Base-by-base conservation (phyloP, 2,113 vertebrate genomes). In the Spea bombifrons region DNA sequence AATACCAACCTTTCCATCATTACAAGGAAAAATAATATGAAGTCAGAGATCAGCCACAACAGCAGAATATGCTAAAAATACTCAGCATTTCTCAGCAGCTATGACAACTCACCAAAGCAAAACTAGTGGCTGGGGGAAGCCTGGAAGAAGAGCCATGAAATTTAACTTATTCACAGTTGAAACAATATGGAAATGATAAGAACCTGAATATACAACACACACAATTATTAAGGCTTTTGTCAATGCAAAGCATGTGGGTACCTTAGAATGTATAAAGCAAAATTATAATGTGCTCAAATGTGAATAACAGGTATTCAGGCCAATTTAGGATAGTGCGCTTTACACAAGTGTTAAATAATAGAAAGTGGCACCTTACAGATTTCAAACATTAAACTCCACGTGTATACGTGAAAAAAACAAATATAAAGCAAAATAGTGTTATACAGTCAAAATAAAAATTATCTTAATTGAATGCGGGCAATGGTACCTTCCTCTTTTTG, bases 71-170 rank as follows among this genome's bases (percentile, higher is more conserved):
- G 71, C 78, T 74, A 80, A 74, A 74, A 80, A 80, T 80, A 80
- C 45, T 16, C 64, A 66, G 45, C 17, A 80, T 80, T 80, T 80
- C 71, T 80, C 71, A 69, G 64, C 46, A 45, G 52, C 71, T 80
- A 61, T 73, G 77, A 80, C 78, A 80, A 80, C 78, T 80, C 78
- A 74, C 71, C 73, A 80, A 80, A 74, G 52, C 78, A 80, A 80
- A 80, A 48, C 71, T 71, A 67, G 71, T 66, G 64, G 59, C 46
- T 48, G 70, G 50, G 64, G 63, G 64, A 10, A 66, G 61, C 49
- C 53, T 61, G 45, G 48, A 46, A 57, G 61, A 80, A 43, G 44
- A 67, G 66, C 53, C 52, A 30, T 10, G n/a, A 74, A 52, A 45
- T 12, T 79, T 79, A 79, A 79, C 77, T 50, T 15, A n/a, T 44